phyloP scores from a whole-genome alignment of 1,140 invertebrate species.

The Apis mellifera region DNA sequence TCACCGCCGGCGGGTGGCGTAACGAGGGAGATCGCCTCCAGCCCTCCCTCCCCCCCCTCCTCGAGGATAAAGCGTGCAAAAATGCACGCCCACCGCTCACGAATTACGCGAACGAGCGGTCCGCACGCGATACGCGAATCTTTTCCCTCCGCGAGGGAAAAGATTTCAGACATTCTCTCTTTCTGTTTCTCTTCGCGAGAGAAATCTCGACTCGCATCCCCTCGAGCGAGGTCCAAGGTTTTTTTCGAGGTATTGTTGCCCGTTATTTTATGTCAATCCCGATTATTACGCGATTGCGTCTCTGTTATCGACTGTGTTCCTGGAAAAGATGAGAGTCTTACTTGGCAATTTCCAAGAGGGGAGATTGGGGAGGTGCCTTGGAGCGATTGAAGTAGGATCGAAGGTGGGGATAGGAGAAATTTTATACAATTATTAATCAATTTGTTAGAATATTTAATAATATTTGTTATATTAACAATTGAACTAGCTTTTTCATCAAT shows the following conservation, averaged over 20 bases:
- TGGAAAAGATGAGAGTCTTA: neutral
- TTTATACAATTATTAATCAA: too few relatives aligned
- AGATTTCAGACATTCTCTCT: neutral
- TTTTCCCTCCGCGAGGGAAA: neutral
- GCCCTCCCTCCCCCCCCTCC: slow-evolving; percentile 28
- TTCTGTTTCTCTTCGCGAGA: neutral
- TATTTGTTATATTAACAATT: too few relatives aligned
- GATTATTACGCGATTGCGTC: neutral
- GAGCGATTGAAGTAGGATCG: neutral
- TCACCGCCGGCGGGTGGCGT: slow-evolving; percentile 39
- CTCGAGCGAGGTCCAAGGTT: neutral
- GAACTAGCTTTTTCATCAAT: too few relatives aligned
- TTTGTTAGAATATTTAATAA: too few relatives aligned
- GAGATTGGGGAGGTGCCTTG: neutral
- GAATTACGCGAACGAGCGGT: slow-evolving; percentile 32
- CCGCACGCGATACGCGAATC: slow-evolving; percentile 38
- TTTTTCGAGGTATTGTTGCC: neutral
- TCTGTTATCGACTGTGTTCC: neutral
- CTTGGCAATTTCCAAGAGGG: neutral
- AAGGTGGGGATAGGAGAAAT: too few relatives aligned
- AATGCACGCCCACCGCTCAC: slow-evolving; percentile 41
- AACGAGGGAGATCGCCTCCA: slow-evolving; percentile 52
- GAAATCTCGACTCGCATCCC: neutral
- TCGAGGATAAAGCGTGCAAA: slow-evolving; percentile 7
- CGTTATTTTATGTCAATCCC: slow-evolving; percentile 3